Evolutionary conservation across 2,888 invertebrate species (phyloP), one percentile per base, ranked within the genome.

Genomic region (Epicampocera succincta): DNA sequence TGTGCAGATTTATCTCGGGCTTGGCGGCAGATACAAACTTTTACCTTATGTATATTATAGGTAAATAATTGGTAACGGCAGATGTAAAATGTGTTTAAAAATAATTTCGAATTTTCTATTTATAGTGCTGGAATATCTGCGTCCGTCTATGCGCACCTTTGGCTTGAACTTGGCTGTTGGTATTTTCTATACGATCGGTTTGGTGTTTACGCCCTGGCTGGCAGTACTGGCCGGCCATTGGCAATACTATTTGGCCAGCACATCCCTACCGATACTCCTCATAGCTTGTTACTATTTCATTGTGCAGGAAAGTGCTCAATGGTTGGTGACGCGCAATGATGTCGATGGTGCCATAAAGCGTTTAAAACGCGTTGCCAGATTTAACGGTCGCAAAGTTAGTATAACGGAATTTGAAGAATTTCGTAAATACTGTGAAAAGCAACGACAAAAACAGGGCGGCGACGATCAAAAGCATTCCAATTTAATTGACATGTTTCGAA

Each of bases 11-110:
- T 86, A 86, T 93, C 52, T 93, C 93, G 12, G 94, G 94, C 21
- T 88, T 93, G 85, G 93, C 93, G 4, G 93, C 93, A 56, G 93
- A 93, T 86, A 92, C 92, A 15, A 93, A 93, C 87, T 93, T 93
- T 86, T 92, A 93, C 79, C 92, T 93, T 91, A 93, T 93, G 93
- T 93, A 93, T 84, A 93, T 93, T 79, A 92, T 93, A 84, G 93
- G 93, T 93, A 87, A 90, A 89, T 75, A 19, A 12, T 0, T 17
- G 33, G 15, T 11, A 2, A 2, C 1, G 1, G 40, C 1, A 50
- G 48, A 42, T 52, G 3, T 1, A 4, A 33, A 9, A 33, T 33
- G 8, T 33, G 8, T 8, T 1, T 25, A 33, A 33, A 33, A 33
- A 3, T 33, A 9, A 33, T 9, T 6, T 33, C 6, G 8, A 33